Evolutionary conservation across 37 sponge, comb jelly and placozoan genomes (phyloP), one percentile per base, ranked within the genome.

Genomic region (Halisarca cf. caerulea): DNA sequence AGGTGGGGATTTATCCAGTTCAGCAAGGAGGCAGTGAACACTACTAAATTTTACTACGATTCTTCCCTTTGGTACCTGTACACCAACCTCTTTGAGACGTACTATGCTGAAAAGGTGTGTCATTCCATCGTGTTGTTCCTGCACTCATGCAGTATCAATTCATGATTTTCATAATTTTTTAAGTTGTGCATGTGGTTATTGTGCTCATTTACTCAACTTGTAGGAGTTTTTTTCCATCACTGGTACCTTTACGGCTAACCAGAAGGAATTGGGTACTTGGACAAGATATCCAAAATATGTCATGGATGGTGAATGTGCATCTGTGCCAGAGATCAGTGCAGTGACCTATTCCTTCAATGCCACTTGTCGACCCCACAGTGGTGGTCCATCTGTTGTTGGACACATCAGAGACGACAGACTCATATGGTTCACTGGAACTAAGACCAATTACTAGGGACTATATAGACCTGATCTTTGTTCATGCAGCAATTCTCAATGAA

Each of bases 1-100:
- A 74, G 77, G 9, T 83, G 83, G 83, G 83, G 83, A 0, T 83
- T 83, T 9, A 8, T 83, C 30, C 83, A 83, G 44, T 83, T 83
- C 43, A 64, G 64, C 41, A 71, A 0, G 40, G 54, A 74, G 17
- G 1, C 33, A 28, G 68, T 83, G 6, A 83, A 83, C 27, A 23
- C 34, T 7, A 83, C 83, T 0, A 64, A 33, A 28, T 83, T 83
- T 47, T 0, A 34, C 9, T 83, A 69, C 14, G 45, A 74, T 25
- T 2, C 77, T 36, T 33, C 30, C 0, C 17, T 2, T 17, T 83
- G 83, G 83, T 23, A 7, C n/a, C 70, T 83, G 32, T 83, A 83
- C 53, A 62, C 62, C 41, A 53, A 36, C 41, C 83, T 83, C 18
- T 69, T 83, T 42, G 39, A 64, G 33, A 53, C 47, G 18, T 83